Base-by-base conservation (phyloP, 2,797 vertebrate species). In the Neoniphon sammara region DNA sequence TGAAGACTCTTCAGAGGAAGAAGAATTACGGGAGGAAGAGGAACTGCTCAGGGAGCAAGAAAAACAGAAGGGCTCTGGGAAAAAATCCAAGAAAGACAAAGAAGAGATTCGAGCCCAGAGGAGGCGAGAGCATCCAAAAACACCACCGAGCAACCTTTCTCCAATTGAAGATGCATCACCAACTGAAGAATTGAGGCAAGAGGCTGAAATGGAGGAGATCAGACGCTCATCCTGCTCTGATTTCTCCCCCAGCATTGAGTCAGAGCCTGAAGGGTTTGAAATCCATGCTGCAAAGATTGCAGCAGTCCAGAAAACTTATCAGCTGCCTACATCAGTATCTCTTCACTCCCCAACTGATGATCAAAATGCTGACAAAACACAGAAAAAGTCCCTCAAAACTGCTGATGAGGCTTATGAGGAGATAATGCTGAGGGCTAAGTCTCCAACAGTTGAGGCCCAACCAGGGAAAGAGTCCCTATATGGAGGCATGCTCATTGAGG, bases 1-100 rank as follows among this genome's bases (percentile, higher is more conserved):
- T 83, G 98, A 99, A 90, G 98, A 99, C 89, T 99, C 98, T 8
- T 99, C 98, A 14, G 98, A 99, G 87, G 98, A 99, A 83, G 98
- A 99, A 74, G 98, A 99, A 78, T 70, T 99, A 36, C 91, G 97
- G 56, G 98, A 99, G 85, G 98, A 99, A 75, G 98, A 99, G 83
- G 97, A 98, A 39, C 92, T 98, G 31, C 87, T 98, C 63, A 97
- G 95, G 72, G 98, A 99, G 78, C 97, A 99, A 85, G 98, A 99
- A 84, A 98, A 97, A 80, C 97, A 98, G 50, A 98, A 96, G 85
- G 95, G 95, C 82, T 96, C 96, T 10, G 97, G 96, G 68, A 98
- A 97, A 90, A 99, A 98, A 87, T 99, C 98, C 3, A 99, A 97
- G 89, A 98, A 97, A 88, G 97, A 98, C 83, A 99, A 99, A 91